Conservation (phyloP, 2,113 vertebrate species). For the Colius striatus region DNA sequence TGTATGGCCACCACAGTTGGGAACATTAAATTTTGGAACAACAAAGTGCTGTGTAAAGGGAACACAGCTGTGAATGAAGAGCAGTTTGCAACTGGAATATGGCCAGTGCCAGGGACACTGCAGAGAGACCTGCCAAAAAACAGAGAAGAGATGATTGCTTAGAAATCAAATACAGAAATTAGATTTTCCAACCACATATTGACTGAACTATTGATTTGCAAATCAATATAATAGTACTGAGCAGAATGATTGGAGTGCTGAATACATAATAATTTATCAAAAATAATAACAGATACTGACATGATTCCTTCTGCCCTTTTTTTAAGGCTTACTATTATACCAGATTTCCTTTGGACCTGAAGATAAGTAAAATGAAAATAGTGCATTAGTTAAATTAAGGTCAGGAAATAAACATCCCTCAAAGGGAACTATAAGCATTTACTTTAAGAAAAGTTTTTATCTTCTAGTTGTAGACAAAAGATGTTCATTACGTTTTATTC, state of each 20-base stretch:
- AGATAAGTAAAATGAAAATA: not conserved
- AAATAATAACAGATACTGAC: not conserved
- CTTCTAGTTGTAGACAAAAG: not conserved
- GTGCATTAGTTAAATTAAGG: conserved; percentile 7
- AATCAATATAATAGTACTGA: conserved; percentile 26
- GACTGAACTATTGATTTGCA: conserved; percentile 31
- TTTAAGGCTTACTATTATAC: not conserved
- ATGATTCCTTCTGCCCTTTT: not conserved
- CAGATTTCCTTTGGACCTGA: not conserved
- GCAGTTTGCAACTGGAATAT: not conserved
- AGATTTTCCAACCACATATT: conserved; percentile 2
- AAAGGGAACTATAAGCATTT: not conserved
- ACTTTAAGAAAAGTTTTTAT: not conserved
- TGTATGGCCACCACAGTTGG: not conserved
- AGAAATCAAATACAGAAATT: conserved; percentile 45
- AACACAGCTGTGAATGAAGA: conserved; percentile 9
- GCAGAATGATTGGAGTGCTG: not conserved
- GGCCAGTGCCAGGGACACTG: not conserved
- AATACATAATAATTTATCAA: not conserved
- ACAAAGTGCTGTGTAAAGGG: not conserved
- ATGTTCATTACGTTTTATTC: not conserved
- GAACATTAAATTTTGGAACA: not conserved
- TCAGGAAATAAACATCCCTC: not conserved
- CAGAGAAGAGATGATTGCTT: not conserved
- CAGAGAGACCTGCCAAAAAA: not conserved